Evolutionary conservation across 2,113 vertebrate species (phyloP), one percentile per base, ranked within the genome.

Genomic region (Capreolus pygargus): DNA sequence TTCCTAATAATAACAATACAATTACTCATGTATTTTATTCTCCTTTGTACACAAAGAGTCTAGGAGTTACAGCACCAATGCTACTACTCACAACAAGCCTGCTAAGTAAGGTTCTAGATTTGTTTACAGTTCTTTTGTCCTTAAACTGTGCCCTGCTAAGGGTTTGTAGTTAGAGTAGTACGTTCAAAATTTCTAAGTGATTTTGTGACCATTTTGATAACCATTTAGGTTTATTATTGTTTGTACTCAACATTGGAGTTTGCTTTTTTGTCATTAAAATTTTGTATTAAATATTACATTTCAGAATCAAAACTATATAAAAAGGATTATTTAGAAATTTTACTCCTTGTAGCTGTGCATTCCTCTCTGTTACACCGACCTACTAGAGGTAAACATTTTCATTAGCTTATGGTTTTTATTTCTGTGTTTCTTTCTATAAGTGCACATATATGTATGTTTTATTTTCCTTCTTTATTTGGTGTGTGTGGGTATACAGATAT

Each of bases 121-220:
- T 55, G 5, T 39, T 21, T 50, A 17, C 9, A 83, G n/a, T 79
- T 93, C 43, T 50, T 91, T 67, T 74, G 10, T 55, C 61, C 16
- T 19, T 81, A 74, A 45, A 86, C 23, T 55, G 0, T 52, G 12
- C 54, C 19, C 39, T 52, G 17, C 15, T 17, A 60, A 43, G 21
- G 3, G 3, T 52, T 94, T 91, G 70, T 64, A 91, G 25, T 36
- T 5, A 91, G 43, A 90, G 33, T 33, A 84, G 5, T 39, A 6
- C 50, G 36, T 89, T 55, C 61, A 85, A 79, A 89, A 60, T 93
- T 97, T 79, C 70, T 84, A 83, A 97, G 19, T 50, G n/a, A 87
- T 94, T 92, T 84, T 94, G 25, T 95, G 91, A 39, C 45, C 23
- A 33, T 60, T 58, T 84, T 85, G 81, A 85, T 85, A 54, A 81